Percentiles rank a stretch among this genome's conserved stretches.
Evolutionary conservation across 2,888 invertebrate genomes (phyloP).

Genomic region (Eupithecia tripunctaria): DNA sequence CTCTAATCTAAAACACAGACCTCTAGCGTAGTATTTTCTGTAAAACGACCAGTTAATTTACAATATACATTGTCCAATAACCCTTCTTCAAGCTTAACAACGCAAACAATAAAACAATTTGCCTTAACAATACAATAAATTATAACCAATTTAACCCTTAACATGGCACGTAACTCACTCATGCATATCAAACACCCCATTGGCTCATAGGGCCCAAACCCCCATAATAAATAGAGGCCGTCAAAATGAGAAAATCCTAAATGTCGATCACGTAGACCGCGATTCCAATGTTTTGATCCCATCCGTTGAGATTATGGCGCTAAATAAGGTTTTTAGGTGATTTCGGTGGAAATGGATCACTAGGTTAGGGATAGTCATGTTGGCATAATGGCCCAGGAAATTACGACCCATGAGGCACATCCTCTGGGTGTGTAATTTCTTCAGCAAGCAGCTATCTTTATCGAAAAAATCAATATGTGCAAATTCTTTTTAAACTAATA

Average conservation of each 20-base stretch:
- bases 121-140: conserved; percentile 17
- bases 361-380: not conserved
- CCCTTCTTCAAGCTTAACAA: not conserved
- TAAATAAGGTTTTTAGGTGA: conserved; percentile 22
- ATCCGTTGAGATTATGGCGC: conserved; percentile 36
- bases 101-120: conserved; percentile 19
- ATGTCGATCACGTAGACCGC: conserved; percentile 55
- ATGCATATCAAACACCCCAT: conserved; percentile 38
- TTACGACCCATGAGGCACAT: too few relatives aligned
- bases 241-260: conserved; percentile 56
- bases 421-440: not conserved
- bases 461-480: not conserved
- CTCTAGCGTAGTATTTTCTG: not conserved
- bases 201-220: conserved; percentile 33
- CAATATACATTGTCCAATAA: not conserved
- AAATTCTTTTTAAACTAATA: not conserved
- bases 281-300: conserved; percentile 41
- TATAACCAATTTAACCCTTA: conserved; percentile 33
- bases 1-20: too few relatives aligned
- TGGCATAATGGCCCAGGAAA: not conserved
- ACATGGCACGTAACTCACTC: conserved; percentile 28
- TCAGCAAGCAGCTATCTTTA: not conserved
- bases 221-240: conserved; percentile 46
- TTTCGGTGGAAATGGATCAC: conserved; percentile 10
- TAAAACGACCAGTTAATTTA: not conserved